These are phyloP conservation scores for Argyresthia albistria DNA, from an alignment of 2,888 invertebrate genomes.

Conservation along the genomic window DNA sequence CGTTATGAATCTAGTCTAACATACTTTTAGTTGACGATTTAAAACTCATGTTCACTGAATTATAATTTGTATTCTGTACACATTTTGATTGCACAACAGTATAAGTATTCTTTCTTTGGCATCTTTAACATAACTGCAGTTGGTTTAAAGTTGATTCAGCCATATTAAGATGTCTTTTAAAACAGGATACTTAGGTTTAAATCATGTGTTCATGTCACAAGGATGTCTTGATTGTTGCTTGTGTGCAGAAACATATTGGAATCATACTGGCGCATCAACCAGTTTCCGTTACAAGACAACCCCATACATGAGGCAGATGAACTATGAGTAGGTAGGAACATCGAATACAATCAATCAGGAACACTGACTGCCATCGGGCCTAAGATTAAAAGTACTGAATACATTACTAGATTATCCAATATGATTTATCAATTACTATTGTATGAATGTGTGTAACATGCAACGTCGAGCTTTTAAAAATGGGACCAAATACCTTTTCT, in stretches of 20 bases:
- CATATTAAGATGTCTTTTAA: too few relatives aligned
- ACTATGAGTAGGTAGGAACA: too few relatives aligned
- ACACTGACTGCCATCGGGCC: not conserved
- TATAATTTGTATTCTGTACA: slow-evolving; percentile 47
- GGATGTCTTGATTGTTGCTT: not conserved
- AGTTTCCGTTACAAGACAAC: too few relatives aligned
- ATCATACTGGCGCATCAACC: too few relatives aligned
- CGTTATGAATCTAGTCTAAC: slow-evolving; percentile 3
- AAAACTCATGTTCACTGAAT: slow-evolving; percentile 8
- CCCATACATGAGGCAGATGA: too few relatives aligned
- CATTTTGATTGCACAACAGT: slow-evolving; percentile 53
- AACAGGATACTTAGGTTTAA: not conserved
- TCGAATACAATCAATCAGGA: too few relatives aligned
- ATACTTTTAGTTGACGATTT: not conserved
- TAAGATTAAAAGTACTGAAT: not conserved
- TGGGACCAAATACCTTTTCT: slow-evolving; percentile 3
- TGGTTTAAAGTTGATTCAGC: slow-evolving; percentile 31
- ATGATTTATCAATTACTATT: too few relatives aligned
- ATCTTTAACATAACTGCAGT: slow-evolving; percentile 35
- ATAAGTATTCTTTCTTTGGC: not conserved
- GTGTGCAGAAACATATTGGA: too few relatives aligned
- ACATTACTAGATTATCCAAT: not conserved
- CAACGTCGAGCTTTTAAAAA: not conserved
- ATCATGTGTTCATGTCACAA: not conserved
- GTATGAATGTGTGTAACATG: too few relatives aligned